Evolutionary conservation across 2,888 invertebrate genomes (phyloP).

Genomic region (Hirtodrosophila alboralis): DNA sequence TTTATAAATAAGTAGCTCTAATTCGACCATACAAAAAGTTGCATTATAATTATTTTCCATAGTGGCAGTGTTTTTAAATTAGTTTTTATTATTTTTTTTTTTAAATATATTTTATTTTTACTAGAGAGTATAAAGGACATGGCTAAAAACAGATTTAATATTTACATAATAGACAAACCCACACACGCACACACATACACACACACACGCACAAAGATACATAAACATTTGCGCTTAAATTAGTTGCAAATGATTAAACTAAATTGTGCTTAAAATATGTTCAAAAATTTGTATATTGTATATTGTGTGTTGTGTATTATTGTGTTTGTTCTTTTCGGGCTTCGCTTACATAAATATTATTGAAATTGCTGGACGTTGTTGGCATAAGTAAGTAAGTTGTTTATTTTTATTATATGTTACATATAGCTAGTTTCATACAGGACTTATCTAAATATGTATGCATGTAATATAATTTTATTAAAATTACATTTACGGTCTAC

Average conservation of each 20-base stretch:
- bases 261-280: slow-evolving; percentile 64
- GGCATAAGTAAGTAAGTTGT: slow-evolving; percentile 79
- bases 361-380: slow-evolving; percentile 78
- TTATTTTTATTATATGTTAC: slow-evolving; percentile 70
- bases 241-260: slow-evolving; percentile 68
- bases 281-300: slow-evolving; percentile 25
- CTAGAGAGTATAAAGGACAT: slow-evolving; percentile 27
- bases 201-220: slow-evolving; percentile 11
- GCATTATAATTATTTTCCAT: slow-evolving; percentile 28
- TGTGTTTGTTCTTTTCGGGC: slow-evolving; percentile 42
- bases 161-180: slow-evolving; percentile 43
- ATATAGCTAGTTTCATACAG: slow-evolving; percentile 41
- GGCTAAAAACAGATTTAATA: slow-evolving; percentile 40
- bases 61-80: slow-evolving; percentile 45
- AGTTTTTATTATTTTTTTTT: slow-evolving; percentile 14
- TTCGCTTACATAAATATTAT: slow-evolving; percentile 73
- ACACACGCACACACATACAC: slow-evolving; percentile 4
- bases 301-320: slow-evolving; percentile 13
- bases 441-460: slow-evolving; percentile 26
- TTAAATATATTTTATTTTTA: slow-evolving; percentile 21
- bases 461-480: slow-evolving; percentile 55
- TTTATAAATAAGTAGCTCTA: slow-evolving; percentile 25
- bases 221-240: slow-evolving; percentile 51
- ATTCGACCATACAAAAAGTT: slow-evolving; percentile 47
- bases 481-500: slow-evolving; percentile 56